These are phyloP conservation scores for Conopomorpha cramerella DNA, from an alignment of 1,140 invertebrate genomes.

Conservation along the genomic window DNA sequence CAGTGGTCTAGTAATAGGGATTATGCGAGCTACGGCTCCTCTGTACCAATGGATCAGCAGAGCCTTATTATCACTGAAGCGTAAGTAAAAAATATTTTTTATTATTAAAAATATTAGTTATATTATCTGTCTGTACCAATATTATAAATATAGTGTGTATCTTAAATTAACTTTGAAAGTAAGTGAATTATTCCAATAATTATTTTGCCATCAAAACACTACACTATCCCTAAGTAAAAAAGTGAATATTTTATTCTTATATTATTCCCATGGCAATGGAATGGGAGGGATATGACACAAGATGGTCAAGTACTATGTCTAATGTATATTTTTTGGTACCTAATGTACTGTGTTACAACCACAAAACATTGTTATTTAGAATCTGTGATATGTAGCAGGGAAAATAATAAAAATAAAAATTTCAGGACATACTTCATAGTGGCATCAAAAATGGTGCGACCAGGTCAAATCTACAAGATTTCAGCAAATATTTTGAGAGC, in stretches of 20 bases:
- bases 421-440: constrained; percentile 88
- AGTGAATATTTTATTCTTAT: constrained; percentile 10
- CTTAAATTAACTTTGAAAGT: constrained; percentile 1
- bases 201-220: not conserved
- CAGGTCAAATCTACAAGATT: constrained; percentile 84
- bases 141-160: too few species aligned
- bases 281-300: too few species aligned
- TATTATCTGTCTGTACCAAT: too few species aligned
- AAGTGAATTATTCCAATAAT: constrained; percentile 2
- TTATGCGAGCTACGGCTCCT: constrained; percentile 27
- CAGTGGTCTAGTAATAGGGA: constrained; percentile 26
- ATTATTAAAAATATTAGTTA: not conserved
- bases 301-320: too few species aligned
- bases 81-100: constrained; percentile 42
- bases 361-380: too few species aligned
- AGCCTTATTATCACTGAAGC: constrained; percentile 65
- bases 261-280: too few species aligned
- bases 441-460: constrained; percentile 82
- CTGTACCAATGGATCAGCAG: constrained; percentile 40
- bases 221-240: constrained; percentile 2
- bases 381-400: not conserved
- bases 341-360: too few species aligned
- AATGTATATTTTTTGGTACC: too few species aligned
- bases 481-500: constrained; percentile 77
- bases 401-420: constrained; percentile 1